These are phyloP conservation scores for Girardia tigrina DNA, from an alignment of 2,888 invertebrate genomes.

Conservation along the genomic window DNA sequence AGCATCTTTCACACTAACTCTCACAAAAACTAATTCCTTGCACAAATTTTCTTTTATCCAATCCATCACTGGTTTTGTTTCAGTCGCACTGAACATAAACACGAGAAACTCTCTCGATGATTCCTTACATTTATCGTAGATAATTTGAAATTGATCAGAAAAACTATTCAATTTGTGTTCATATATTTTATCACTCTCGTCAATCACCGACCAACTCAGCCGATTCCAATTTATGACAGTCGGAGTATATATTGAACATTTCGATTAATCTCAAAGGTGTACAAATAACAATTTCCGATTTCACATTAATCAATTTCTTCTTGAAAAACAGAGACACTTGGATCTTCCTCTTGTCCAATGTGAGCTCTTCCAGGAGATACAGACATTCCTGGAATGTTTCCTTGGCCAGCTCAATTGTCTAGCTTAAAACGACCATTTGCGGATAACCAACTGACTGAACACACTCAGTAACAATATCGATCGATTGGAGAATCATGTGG, in stretches of 20 bases:
- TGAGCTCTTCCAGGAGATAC: neutral
- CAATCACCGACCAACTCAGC: constrained; percentile 78
- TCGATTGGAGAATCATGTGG: constrained; percentile 58
- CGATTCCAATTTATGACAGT: no score
- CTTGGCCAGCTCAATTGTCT: constrained; percentile 73
- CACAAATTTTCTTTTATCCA: constrained; percentile 55
- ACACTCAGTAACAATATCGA: neutral
- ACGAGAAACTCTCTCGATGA: constrained; percentile 54
- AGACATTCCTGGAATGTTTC: neutral
- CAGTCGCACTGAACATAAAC: constrained; percentile 87
- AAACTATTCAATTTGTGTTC: constrained; percentile 67
- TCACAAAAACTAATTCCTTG: constrained; percentile 36
- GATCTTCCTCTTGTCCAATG: no score
- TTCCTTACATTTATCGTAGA: constrained; percentile 59
- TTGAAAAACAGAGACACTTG: neutral
- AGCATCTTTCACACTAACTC: constrained; percentile 1
- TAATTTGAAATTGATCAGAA: constrained; percentile 63
- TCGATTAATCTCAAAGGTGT: neutral
- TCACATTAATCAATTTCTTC: neutral
- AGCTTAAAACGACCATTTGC: constrained; percentile 72
- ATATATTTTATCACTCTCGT: constrained; percentile 91
- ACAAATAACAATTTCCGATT: neutral
- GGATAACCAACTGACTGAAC: constrained; percentile 56
- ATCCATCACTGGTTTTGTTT: constrained; percentile 71
- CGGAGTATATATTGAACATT: no score